Evolutionary conservation across 2,113 vertebrate species (phyloP), one percentile per base, ranked within the genome.

Genomic region (Nanorana parkeri): DNA sequence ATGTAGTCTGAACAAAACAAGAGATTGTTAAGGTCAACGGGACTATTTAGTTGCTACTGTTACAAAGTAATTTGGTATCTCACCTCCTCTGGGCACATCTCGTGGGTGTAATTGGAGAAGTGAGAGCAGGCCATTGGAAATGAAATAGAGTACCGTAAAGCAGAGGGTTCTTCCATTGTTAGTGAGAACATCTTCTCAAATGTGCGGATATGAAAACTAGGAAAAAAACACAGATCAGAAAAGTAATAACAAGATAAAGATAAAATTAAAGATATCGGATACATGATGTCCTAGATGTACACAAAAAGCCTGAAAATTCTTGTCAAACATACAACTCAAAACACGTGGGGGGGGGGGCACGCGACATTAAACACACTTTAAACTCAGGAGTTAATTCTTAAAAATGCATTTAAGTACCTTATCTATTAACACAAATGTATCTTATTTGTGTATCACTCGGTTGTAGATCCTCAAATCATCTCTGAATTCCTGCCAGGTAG

Each of bases 81-180:
- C 89, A 97, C 97, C 96, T 99, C 97, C 87, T 99, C 97, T 3
- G 97, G 97, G 64, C 96, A 98, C 88, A 97, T 93, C 51, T 92
- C 85, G 81, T 98, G 92, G 10, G 89, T 80, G 84, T 93, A 93
- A 55, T 79, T 87, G 68, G 84, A 91, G 90, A 98, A 97, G 85
- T 95, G 94, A 54, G 90, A 85, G 79, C 96, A 98, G 84, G 91
- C 89, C 23, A 91, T 68, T 0, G 97, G 96, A 86, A 98, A 98
- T 28, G 94, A 88, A 80, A 97, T 93, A 78, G 95, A 88, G 81
- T 94, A 96, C 5, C 93, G 91, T 84, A 96, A 89, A 93, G 95
- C 92, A 0, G 87, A 80, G 1, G 88, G 86, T n/a, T 96, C 94
- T 80, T 97, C 96, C 71, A 91, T 86, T 56, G 93, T 93, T 75